Evolutionary conservation across 2,888 invertebrate genomes (phyloP), one percentile per base, ranked within the genome.

Genomic region (Rotaria sp.): DNA sequence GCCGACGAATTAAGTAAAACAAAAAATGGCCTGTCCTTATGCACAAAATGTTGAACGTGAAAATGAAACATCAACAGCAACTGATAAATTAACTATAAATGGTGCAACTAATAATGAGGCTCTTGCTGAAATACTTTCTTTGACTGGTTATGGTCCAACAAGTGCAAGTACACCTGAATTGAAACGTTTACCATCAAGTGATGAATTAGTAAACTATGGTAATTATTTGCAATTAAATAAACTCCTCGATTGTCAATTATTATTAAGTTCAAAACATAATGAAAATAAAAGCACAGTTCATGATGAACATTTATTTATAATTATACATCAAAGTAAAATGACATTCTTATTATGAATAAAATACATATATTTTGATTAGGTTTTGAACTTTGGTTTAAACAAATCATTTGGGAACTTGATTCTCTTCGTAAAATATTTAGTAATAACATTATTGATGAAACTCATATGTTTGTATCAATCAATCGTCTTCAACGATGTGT

Each of bases 341-440:
- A 0, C 15, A 35, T 21, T 35, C 15, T 74, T 4, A 26, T 48
- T 26, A 50, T 67, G 13, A 30, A n/a, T n/a, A 41, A 7, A 35
- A 4, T 30, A 35, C 11, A 13, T 67, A 10, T 45, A 26, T 38
- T 24, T 26, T 18, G 15, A 26, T 57, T 67, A 91, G 91, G 97
- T 0, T 98, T 98, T 92, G 99, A 99, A 92, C 93, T 99, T 10
- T 99, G 98, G 99, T 99, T 99, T 93, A 99, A 99, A 91, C 98
- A 99, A 92, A 96, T 99, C 85, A 95, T 99, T 88, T 97, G 94
- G 91, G 99, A 99, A 90, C 93, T 99, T 89, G 97, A 99, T 91
- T 97, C 96, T 0, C 94, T 99, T 50, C 92, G 96, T 80, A 92
- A 93, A 7, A 93, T 96, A 86, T 94, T 99, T 89, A 90, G 93